Evolutionary conservation across 2,888 invertebrate species (phyloP).

Genomic region (Caradrina kadenii): DNA sequence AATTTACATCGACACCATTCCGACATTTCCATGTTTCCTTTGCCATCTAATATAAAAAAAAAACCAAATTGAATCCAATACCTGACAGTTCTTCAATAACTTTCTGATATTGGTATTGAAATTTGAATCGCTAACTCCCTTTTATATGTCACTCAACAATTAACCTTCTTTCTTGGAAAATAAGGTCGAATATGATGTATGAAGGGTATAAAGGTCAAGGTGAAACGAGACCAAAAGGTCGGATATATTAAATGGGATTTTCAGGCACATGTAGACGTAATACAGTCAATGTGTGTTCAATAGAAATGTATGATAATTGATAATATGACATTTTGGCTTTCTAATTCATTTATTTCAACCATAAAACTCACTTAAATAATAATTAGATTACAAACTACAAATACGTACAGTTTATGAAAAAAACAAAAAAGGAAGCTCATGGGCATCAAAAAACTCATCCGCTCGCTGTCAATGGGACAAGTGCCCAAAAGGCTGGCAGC

Average conservation of each 20-base stretch:
- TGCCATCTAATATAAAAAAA: conserved; percentile 40
- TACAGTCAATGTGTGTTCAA: conserved; percentile 4
- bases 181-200: conserved; percentile 15
- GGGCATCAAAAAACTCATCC: too few species aligned
- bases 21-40: conserved; percentile 1
- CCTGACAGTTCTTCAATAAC: conserved; percentile 66
- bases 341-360: too few species aligned
- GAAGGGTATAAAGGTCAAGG: conserved; percentile 50
- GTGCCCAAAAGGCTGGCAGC: too few species aligned
- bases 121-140: conserved; percentile 39
- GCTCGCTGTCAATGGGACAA: too few species aligned
- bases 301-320: conserved; percentile 25
- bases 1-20: not conserved
- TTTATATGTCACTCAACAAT: conserved; percentile 1
- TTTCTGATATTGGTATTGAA: conserved; percentile 61
- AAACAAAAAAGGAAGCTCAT: too few species aligned
- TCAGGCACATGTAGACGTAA: conserved; percentile 24
- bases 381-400: too few species aligned
- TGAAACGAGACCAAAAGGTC: conserved; percentile 29
- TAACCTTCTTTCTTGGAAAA: not conserved
- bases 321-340: not conserved
- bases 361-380: too few species aligned
- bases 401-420: too few species aligned
- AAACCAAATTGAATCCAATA: conserved; percentile 60
- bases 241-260: conserved; percentile 50